Percentiles rank a stretch among this genome's conserved stretches.
These are phyloP conservation scores for Napeogenes inachia DNA, from an alignment of 2,888 invertebrate genomes.

Conservation along the genomic window DNA sequence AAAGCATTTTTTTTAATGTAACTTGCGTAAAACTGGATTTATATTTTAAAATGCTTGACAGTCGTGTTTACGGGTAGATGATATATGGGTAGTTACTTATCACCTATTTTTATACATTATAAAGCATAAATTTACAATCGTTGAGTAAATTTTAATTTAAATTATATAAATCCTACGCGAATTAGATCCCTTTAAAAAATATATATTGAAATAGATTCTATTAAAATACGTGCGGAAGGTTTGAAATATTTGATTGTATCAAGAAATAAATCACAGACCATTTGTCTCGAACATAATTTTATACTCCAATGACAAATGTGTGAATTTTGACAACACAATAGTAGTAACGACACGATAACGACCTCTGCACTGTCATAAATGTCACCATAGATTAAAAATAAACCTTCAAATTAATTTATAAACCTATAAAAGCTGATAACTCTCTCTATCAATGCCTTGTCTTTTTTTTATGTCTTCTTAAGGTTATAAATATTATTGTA, in stretches of 20 bases:
- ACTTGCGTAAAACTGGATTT: too few species aligned
- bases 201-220: too few species aligned
- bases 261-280: neutral
- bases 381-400: neutral
- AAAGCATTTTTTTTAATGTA: too few species aligned
- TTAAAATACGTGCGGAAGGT: too few species aligned
- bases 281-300: neutral
- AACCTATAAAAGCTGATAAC: neutral
- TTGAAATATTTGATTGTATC: neutral
- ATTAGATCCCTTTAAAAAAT: too few species aligned
- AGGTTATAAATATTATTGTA: conserved; percentile 1
- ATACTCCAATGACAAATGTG: neutral
- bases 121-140: too few species aligned
- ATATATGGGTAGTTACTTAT: too few species aligned
- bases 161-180: too few species aligned
- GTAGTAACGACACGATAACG: neutral
- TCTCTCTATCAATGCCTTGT: neutral
- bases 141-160: too few species aligned
- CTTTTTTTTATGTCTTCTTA: neutral
- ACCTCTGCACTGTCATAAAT: neutral
- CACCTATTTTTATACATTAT: too few species aligned
- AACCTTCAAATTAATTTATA: neutral
- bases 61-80: too few species aligned
- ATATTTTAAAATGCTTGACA: too few species aligned
- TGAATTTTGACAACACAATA: conserved; percentile 6